These are phyloP conservation scores for Ceyx melanurus DNA, from an alignment of 2,113 vertebrate genomes.

Conservation along the genomic window DNA sequence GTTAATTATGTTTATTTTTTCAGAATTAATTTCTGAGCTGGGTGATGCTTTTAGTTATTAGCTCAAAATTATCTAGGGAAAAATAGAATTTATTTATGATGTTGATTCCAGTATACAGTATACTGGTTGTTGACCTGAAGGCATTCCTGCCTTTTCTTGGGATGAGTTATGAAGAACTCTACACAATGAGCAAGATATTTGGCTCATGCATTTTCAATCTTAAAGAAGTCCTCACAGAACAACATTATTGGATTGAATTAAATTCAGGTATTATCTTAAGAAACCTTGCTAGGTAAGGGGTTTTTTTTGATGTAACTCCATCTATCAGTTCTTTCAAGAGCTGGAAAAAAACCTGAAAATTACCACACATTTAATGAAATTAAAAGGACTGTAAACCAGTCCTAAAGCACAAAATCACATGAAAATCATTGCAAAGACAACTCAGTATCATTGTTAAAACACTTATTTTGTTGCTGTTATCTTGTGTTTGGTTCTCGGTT, in stretches of 20 bases:
- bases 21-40: neutral
- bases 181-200: too few species aligned
- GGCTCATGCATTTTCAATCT: neutral
- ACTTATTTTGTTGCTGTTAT: neutral
- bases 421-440: neutral
- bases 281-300: neutral
- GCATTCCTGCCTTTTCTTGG: neutral
- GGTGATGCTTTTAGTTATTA: neutral
- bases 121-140: neutral
- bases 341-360: neutral
- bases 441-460: neutral
- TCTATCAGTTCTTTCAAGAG: neutral
- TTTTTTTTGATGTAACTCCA: neutral
- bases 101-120: neutral
- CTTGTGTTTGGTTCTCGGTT: neutral
- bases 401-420: neutral
- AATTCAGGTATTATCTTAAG: neutral
- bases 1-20: neutral
- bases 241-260: neutral
- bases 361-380: neutral
- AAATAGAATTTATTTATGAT: neutral
- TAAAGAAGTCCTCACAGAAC: neutral
- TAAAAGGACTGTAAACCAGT: neutral
- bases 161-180: neutral
- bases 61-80: neutral